phyloP scores from a whole-genome alignment of 2,797 vertebrate genomes.

The Rhincodon typus region DNA sequence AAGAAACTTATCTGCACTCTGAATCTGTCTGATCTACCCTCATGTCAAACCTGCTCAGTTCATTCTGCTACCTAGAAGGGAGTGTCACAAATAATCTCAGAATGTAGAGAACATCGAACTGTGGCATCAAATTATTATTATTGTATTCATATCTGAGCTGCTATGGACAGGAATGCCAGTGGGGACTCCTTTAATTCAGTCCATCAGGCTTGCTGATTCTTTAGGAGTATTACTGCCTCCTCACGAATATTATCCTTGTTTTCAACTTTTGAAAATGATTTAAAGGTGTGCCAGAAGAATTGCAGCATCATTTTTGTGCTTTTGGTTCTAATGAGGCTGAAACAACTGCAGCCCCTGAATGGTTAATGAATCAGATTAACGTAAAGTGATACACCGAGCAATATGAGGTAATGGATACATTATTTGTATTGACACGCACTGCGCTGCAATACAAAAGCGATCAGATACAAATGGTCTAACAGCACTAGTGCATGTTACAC shows the following conservation, averaged over 20 bases:
- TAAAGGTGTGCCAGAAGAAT: neutral
- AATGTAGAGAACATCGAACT: neutral
- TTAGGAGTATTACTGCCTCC: neutral
- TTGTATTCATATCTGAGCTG: neutral
- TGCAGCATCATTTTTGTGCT: neutral
- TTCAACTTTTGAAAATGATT: neutral
- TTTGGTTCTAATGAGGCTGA: neutral
- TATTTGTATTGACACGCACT: neutral
- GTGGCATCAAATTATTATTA: neutral
- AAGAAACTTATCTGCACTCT: neutral
- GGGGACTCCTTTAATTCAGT: neutral
- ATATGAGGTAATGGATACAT: too few species aligned
- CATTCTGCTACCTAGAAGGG: neutral
- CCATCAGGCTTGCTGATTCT: neutral
- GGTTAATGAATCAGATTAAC: constrained; percentile 10
- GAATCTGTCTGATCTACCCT: neutral
- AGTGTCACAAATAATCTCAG: neutral
- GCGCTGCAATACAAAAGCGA: neutral
- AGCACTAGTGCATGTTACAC: neutral
- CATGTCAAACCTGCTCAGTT: neutral
- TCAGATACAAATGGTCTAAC: neutral
- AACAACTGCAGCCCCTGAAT: too few species aligned
- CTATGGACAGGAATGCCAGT: neutral
- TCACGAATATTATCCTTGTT: neutral
- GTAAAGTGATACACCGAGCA: neutral